A percentile compares a stretch with the other conserved stretches of the same genome.
These are phyloP conservation scores for Turdus rufiventris DNA, from an alignment of 2,113 vertebrate species.

Conservation along the genomic window DNA sequence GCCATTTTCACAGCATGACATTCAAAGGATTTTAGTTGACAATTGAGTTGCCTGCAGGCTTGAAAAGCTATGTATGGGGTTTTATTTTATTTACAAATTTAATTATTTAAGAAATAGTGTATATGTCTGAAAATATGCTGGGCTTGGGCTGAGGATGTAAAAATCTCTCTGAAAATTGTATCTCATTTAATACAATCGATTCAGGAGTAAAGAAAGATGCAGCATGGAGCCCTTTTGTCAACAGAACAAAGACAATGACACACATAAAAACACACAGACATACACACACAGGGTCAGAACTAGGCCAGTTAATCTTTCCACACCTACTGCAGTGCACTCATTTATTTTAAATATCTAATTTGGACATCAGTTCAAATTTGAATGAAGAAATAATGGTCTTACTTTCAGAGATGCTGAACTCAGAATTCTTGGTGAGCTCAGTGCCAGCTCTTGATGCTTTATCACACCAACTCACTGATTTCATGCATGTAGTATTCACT, in stretches of 20 bases:
- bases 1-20: not conserved
- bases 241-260: not conserved
- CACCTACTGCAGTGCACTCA: not conserved
- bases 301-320: not conserved
- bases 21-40: not conserved
- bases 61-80: not conserved
- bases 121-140: not conserved
- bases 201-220: not conserved
- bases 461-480: not conserved
- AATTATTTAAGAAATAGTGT: not conserved
- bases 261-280: not conserved
- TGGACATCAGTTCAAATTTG: not conserved
- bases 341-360: not conserved
- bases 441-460: not conserved
- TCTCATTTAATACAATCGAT: not conserved
- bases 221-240: not conserved
- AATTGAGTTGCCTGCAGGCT: not conserved
- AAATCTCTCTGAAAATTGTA: not conserved
- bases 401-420: not conserved
- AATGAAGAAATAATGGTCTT: not conserved
- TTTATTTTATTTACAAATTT: conserved; percentile 13
- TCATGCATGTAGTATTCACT: not conserved
- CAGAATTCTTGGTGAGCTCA: not conserved
- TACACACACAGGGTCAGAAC: not conserved
- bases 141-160: not conserved